Base-by-base conservation (phyloP, 2,797 vertebrate species). In the Cichlasoma orientale region DNA sequence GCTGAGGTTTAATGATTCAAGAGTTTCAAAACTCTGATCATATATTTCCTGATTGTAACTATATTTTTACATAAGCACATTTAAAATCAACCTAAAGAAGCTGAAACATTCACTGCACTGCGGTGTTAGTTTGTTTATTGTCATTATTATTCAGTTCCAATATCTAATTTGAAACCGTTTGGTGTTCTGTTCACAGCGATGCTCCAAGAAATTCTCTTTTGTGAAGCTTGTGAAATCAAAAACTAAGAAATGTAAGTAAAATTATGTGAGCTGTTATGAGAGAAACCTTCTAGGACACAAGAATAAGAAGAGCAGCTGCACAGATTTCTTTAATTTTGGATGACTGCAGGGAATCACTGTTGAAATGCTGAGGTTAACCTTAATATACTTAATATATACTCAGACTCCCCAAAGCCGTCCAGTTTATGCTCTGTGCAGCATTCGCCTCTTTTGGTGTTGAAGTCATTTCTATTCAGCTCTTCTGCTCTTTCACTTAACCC, bases 311-410 rank as follows among this genome's bases (percentile, higher is more conserved):
- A 57, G 74, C 78, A 57, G 75, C 59, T 76, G 66, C 16, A 74
- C 58, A 78, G 66, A 78, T 82, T 79, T 72, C 33, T 86, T 83
- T 79, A 54, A 80, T 86, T 78, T 84, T 53, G 72, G 57, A 80
- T 79, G 59, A 86, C 82, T 86, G 74, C 29, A 69, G 80, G 78
- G 80, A 88, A 70, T 77, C 78, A 80, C 82, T 69, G 75, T 33
- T 78, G 78, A 90, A 84, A 79, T 57, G 79, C 74, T 84, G 82
- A 71, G 58, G 59, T 81, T 84, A 84, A 84, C 53, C 55, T 82
- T 53, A 76, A 70, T 75, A 58, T 70, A 50, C 82, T 78, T 79
- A 16, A 80, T 71, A 74, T 66, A 75, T 56, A 53, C 77, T 79
- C 74, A 61, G 74, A 36, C 74, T 74, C 71, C 50, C 68, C 38